These are phyloP conservation scores for Poecilia velifera DNA, from an alignment of 2,797 vertebrate species.

Conservation along the genomic window DNA sequence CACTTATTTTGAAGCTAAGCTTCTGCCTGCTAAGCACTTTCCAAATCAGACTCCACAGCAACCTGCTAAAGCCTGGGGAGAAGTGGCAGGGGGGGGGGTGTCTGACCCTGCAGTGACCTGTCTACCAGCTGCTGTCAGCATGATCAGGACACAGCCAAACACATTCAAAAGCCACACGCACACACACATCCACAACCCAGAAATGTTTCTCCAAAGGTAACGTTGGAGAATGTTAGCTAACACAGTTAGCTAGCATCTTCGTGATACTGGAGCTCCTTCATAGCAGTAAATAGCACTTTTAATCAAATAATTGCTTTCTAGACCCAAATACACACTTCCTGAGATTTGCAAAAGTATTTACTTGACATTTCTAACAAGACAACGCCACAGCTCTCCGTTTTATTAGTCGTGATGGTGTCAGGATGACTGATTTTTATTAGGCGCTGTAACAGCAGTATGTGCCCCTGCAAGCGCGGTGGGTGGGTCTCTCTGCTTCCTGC, in stretches of 20 bases:
- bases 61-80: constrained; percentile 20
- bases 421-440: neutral
- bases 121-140: constrained; percentile 43
- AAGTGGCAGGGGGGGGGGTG: neutral
- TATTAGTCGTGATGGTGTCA: neutral
- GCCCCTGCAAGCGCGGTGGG: neutral
- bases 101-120: constrained; percentile 33
- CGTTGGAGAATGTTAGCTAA: no score
- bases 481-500: neutral
- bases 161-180: constrained; percentile 2
- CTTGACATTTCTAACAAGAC: neutral
- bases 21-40: constrained; percentile 6
- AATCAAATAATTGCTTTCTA: neutral
- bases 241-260: no score
- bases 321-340: neutral
- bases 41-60: constrained; percentile 37
- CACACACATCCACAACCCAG: constrained; percentile 8
- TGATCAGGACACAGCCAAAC: constrained; percentile 23
- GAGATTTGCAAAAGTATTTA: neutral
- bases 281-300: neutral
- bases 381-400: neutral
- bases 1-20: neutral
- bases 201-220: constrained; percentile 2
- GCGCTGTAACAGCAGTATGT: neutral
- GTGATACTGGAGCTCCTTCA: neutral